Percentiles rank a stretch among this genome's conserved stretches.
These are phyloP conservation scores for Melanotaenia pygmaea DNA, from an alignment of 2,797 vertebrate genomes.

Conservation along the genomic window DNA sequence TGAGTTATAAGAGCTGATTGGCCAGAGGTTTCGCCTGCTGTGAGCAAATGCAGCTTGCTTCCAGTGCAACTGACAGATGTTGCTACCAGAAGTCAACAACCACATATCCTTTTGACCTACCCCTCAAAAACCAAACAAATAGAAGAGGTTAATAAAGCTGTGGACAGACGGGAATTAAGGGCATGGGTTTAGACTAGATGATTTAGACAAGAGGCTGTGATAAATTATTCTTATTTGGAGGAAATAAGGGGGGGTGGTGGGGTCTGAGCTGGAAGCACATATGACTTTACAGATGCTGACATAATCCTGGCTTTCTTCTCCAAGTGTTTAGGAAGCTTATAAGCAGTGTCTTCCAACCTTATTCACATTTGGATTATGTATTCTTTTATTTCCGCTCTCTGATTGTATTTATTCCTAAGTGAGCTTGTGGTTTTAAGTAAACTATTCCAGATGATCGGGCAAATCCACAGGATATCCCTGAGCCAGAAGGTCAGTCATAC, in stretches of 20 bases:
- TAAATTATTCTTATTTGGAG: conserved; percentile 71
- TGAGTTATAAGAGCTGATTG: background rate
- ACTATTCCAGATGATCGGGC: too few relatives aligned
- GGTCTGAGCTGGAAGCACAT: conserved; percentile 36
- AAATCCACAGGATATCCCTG: too few relatives aligned
- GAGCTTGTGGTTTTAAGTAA: background rate
- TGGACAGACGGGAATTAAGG: conserved; percentile 78
- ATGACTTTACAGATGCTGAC: conserved; percentile 48
- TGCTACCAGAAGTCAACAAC: conserved; percentile 52
- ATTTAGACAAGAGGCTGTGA: conserved; percentile 35
- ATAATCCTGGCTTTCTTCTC: conserved; percentile 64
- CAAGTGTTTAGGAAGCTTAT: conserved; percentile 42
- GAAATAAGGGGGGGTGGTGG: conserved; percentile 50
- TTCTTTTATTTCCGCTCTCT: background rate
- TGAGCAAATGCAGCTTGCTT: conserved; percentile 13
- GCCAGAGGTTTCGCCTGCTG: conserved; percentile 10
- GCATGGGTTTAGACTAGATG: conserved; percentile 70
- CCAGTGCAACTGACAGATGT: conserved; percentile 66
- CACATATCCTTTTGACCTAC: conserved; percentile 60
- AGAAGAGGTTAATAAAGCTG: conserved; percentile 62
- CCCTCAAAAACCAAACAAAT: conserved; percentile 53
- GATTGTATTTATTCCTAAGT: background rate
- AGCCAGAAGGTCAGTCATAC: too few relatives aligned
- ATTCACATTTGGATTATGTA: background rate
- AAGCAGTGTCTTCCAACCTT: conserved; percentile 12